Conservation (phyloP, 2,113 vertebrate genomes). For the Orthonyx spaldingii region DNA sequence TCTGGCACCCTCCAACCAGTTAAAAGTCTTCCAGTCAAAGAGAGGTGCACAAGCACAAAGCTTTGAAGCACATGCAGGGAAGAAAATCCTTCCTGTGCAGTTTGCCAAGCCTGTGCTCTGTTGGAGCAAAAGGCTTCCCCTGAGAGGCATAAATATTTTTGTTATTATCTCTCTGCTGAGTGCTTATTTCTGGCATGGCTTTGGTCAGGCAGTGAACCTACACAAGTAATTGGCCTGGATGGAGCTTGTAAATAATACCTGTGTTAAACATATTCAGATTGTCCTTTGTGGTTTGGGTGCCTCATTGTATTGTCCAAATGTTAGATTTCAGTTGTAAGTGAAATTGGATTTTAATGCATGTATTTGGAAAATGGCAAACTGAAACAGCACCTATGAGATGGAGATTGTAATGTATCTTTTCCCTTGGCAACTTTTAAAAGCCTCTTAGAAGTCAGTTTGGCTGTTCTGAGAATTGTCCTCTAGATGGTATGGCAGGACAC, state of each 20-base stretch:
- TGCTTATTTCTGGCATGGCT: neutral
- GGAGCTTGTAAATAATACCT: neutral
- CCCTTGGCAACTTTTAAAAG: neutral
- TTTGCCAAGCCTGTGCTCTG: neutral
- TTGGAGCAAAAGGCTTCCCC: neutral
- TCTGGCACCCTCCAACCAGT: neutral
- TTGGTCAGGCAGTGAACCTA: neutral
- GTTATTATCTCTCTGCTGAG: neutral
- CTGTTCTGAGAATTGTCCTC: neutral
- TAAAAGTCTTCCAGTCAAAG: neutral
- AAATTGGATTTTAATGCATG: neutral
- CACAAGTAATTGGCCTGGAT: neutral
- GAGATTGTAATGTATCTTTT: neutral
- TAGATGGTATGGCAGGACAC: neutral
- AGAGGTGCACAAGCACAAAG: neutral
- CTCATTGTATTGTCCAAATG: neutral
- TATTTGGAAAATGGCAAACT: neutral
- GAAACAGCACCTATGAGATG: neutral
- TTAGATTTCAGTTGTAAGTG: neutral
- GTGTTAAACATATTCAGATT: neutral
- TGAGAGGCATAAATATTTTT: neutral
- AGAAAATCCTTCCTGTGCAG: neutral
- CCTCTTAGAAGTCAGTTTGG: neutral
- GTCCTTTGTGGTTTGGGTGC: neutral
- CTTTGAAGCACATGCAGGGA: neutral